Percentiles rank a stretch among this genome's conserved stretches.
Conservation (phyloP, 2,797 vertebrate species). For the Xiphorhynchus erythropygius region DNA sequence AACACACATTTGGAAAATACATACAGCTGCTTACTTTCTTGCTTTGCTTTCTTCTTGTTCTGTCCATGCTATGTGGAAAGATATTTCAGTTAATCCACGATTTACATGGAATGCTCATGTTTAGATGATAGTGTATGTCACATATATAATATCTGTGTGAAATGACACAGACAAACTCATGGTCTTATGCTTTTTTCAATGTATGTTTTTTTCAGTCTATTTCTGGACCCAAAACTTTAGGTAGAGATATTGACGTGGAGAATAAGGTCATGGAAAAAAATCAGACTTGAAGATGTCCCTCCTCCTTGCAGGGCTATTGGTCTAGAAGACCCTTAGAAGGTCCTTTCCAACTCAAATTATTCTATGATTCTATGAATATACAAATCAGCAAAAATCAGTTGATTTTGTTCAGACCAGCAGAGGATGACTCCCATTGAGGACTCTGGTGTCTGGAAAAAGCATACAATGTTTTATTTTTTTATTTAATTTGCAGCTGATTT, state of each 20-base stretch:
- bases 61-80: background rate
- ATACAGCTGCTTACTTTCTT: background rate
- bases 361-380: background rate
- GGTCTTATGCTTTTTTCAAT: background rate
- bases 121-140: background rate
- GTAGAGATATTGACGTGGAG: background rate
- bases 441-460: background rate
- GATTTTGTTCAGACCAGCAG: background rate
- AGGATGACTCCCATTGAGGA: background rate
- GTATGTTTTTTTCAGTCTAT: background rate
- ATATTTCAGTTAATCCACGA: background rate
- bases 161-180: background rate
- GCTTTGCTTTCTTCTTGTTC: background rate
- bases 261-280: background rate
- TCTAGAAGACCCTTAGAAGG: background rate
- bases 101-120: background rate
- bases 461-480: background rate
- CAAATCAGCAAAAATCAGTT: background rate
- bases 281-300: background rate
- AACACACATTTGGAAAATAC: background rate
- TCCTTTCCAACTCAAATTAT: background rate
- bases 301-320: background rate
- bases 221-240: background rate
- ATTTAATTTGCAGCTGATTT: background rate
- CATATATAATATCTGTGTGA: background rate